A percentile compares a stretch with the other conserved stretches of the same genome.
Evolutionary conservation across 1,140 invertebrate species (phyloP).

Genomic region (Leptestheria dahalacensis): DNA sequence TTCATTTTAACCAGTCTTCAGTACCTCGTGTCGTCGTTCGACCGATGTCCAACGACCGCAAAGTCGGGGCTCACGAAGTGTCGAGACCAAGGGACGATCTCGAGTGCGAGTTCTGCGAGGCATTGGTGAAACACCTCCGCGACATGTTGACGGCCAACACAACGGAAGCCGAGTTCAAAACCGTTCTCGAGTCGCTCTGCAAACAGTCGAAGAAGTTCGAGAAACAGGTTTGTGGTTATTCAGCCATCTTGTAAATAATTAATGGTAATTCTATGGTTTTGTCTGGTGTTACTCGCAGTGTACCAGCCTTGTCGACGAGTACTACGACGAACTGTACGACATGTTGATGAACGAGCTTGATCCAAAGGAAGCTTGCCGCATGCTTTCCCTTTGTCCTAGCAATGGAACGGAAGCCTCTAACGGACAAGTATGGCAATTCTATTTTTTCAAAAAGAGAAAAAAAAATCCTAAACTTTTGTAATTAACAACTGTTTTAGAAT

Average conservation of each 20-base stretch:
- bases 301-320: conserved; percentile 53
- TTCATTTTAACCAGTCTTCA: no score
- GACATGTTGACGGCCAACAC: conserved; percentile 71
- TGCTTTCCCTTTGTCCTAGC: conserved; percentile 10
- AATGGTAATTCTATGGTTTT: background rate
- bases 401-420: background rate
- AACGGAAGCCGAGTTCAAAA: conserved; percentile 61
- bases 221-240: conserved; percentile 30
- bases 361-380: conserved; percentile 42
- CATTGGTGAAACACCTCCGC: conserved; percentile 57
- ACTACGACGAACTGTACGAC: conserved; percentile 54
- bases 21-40: background rate
- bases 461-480: no score
- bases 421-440: background rate
- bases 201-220: conserved; percentile 52
- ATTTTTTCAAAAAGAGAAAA: no score
- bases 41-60: conserved; percentile 2
- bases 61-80: conserved; percentile 3
- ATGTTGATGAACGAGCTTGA: conserved; percentile 52
- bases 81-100: conserved; percentile 34
- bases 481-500: no score
- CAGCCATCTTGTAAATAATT: no score
- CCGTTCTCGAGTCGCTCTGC: conserved; percentile 59
- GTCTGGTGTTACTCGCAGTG: conserved; percentile 32
- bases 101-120: conserved; percentile 68